phyloP scores from a whole-genome alignment of 2,888 invertebrate species.

The Scaptomyza parva region DNA sequence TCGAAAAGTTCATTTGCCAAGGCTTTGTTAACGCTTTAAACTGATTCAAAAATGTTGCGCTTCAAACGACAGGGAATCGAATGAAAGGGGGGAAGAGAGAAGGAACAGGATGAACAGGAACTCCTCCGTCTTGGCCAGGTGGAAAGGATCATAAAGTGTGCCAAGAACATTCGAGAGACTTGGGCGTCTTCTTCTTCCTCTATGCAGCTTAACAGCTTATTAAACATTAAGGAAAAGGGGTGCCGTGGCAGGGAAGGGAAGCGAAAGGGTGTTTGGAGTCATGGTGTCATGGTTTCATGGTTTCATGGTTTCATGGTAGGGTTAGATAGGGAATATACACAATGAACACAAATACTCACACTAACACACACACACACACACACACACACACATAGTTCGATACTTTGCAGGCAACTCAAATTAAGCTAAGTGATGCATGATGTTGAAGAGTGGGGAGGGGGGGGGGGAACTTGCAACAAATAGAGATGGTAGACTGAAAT shows the following conservation, averaged over 20 bases:
- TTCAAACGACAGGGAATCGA: background rate
- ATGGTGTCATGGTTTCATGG: background rate
- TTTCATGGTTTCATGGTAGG: background rate
- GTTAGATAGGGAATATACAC: conserved; percentile 7
- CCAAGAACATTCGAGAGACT: conserved; percentile 40
- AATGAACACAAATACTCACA: too few relatives aligned
- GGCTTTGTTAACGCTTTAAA: too few relatives aligned
- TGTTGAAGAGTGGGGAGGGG: too few relatives aligned
- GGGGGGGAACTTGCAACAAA: too few relatives aligned
- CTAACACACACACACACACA: conserved; percentile 1
- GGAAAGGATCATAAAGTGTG: conserved; percentile 49
- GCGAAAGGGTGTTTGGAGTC: too few relatives aligned
- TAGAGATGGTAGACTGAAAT: conserved; percentile 4
- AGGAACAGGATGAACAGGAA: too few relatives aligned
- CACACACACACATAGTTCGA: conserved; percentile 34
- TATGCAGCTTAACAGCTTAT: conserved; percentile 55
- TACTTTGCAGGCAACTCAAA: conserved; percentile 38
- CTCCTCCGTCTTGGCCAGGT: too few relatives aligned
- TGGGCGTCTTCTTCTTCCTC: conserved; percentile 17
- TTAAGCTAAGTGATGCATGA: conserved; percentile 26
- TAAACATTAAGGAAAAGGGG: conserved; percentile 22
- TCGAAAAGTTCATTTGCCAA: background rate
- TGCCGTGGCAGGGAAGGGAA: background rate
- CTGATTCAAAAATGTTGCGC: too few relatives aligned
- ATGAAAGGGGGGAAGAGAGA: too few relatives aligned